Evolutionary conservation across 2,888 invertebrate species (phyloP), one percentile per base, ranked within the genome.

Genomic region (Mythimna vitellina): DNA sequence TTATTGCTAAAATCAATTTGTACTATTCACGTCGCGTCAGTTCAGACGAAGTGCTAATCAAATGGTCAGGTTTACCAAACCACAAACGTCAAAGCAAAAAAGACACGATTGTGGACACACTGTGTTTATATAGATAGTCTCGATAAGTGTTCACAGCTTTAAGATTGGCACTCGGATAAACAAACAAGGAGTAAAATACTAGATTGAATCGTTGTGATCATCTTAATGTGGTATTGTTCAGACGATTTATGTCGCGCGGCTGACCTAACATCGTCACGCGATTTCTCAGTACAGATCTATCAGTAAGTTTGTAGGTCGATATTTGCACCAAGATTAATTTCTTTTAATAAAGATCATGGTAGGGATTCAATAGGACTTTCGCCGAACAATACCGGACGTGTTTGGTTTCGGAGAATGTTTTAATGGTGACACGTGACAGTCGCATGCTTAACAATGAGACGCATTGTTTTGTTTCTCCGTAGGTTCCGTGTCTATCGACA

Each of bases 201-300:
- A 64, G 69, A 78, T 73, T 53, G 9, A 71, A 83, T 73, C 62
- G 12, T 22, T 12, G 60, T 51, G 42, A 61, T 82, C 57, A 49
- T 60, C 66, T 72, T 78, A 83, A 70, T 83, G 69, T 62, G 42
- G 75, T 72, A 84, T 84, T 84, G 79, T 84, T 84, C 70, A 3
- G 62, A 58, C 12, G 42, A 74, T 81, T 75, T 75, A 68, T 72
- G 74, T 83, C 85, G 69, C 62, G 58, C 73, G 53, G 49, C 46
- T 51, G 77, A 68, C 63, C 66, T 60, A 54, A 57, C 62, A 54
- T 42, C 56, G 75, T 56, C 80, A 74, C 80, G 83, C 70, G 63
- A 81, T 51, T 83, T 85, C 86, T 38, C 35, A 65, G 79, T 85
- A 81, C 29, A 58, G 46, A 63, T 78, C 68, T 73, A 66, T 73